Conservation (phyloP, 2,797 vertebrate genomes). For the Scolopax rusticola region DNA sequence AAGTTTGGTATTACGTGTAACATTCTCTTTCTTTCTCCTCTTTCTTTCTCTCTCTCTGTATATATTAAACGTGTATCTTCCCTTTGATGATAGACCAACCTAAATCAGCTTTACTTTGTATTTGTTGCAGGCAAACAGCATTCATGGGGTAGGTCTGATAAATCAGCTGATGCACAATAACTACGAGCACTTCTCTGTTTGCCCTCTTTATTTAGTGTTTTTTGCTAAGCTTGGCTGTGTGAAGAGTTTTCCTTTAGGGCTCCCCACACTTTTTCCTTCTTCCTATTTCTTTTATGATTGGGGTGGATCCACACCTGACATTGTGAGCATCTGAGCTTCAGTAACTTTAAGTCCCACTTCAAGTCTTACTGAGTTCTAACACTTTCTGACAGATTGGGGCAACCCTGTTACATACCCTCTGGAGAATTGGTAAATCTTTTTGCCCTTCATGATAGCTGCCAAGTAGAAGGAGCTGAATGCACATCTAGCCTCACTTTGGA, state of each 20-base stretch:
- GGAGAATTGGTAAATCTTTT: slow-evolving; percentile 53
- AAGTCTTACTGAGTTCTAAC: slow-evolving; percentile 48
- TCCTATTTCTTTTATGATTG: background rate
- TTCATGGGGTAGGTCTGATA: background rate
- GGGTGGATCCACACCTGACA: slow-evolving; percentile 48
- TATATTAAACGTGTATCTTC: background rate
- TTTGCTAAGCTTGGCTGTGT: background rate
- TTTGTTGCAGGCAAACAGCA: background rate
- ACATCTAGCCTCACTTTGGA: slow-evolving; percentile 56
- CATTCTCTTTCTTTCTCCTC: background rate
- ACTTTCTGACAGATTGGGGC: slow-evolving; percentile 64
- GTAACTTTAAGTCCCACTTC: slow-evolving; percentile 56
- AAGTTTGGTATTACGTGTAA: background rate
- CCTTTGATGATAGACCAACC: background rate
- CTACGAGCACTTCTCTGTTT: background rate
- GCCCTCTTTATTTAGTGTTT: background rate
- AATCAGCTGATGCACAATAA: background rate
- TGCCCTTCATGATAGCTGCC: slow-evolving; percentile 52
- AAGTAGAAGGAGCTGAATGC: slow-evolving; percentile 57
- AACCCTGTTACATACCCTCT: slow-evolving; percentile 60
- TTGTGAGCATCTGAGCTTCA: slow-evolving; percentile 45
- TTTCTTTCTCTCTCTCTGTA: background rate
- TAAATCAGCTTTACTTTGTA: background rate
- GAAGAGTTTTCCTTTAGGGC: slow-evolving; percentile 7
- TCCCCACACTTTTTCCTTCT: background rate